Evolutionary conservation across 2,113 vertebrate genomes (phyloP).

Genomic region (Prinia subflava): DNA sequence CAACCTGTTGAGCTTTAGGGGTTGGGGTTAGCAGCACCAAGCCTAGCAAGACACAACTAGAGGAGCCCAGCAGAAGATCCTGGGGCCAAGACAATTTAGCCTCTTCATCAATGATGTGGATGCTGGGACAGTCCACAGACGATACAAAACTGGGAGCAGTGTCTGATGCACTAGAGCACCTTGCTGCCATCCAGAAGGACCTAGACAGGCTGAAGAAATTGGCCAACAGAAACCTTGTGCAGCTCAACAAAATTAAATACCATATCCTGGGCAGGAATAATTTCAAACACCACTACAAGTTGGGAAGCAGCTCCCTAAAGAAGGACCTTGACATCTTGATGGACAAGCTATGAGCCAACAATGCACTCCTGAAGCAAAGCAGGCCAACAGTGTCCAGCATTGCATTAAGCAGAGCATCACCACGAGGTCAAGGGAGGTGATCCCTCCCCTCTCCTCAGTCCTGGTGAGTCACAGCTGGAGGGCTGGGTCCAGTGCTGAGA

Average conservation of each 20-base stretch:
- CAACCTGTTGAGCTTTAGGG: neutral
- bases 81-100: neutral
- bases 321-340: neutral
- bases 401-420: neutral
- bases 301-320: neutral
- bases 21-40: fast-evolving
- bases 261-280: neutral
- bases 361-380: neutral
- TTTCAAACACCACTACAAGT: neutral
- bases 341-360: neutral
- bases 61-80: neutral
- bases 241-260: neutral
- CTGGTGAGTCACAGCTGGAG: neutral
- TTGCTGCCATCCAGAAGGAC: neutral
- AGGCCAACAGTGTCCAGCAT: neutral
- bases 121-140: neutral
- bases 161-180: neutral
- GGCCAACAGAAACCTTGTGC: neutral
- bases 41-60: neutral
- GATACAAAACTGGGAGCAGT: neutral
- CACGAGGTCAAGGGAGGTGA: neutral
- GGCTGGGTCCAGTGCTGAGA: neutral
- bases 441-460: neutral
- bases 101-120: neutral
- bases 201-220: too few species aligned